Percentiles rank a stretch among this genome's conserved stretches.
phyloP scores from a whole-genome alignment of 2,797 vertebrate genomes.

The Lepus oiostolus region DNA sequence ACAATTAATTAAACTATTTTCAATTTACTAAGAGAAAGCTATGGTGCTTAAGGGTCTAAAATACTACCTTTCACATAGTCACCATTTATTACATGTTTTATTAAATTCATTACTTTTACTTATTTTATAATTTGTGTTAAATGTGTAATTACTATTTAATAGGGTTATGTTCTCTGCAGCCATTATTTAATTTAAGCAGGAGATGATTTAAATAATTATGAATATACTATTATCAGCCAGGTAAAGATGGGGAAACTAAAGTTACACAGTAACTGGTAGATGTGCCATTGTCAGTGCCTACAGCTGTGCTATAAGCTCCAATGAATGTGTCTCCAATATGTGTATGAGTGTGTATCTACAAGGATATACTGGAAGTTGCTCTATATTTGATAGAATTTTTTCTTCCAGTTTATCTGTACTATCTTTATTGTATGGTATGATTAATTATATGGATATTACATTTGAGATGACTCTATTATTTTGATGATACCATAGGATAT shows the following conservation, averaged over 20 bases:
- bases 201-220: conserved; percentile 6
- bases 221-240: not conserved
- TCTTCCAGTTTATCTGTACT: not conserved
- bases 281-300: not conserved
- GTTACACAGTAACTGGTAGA: not conserved
- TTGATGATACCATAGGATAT: not conserved
- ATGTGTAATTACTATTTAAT: not conserved
- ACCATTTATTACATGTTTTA: not conserved
- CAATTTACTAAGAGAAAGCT: not conserved
- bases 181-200: not conserved
- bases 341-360: not conserved
- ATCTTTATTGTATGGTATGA: not conserved
- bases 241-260: not conserved
- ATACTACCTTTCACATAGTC: not conserved
- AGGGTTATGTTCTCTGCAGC: not conserved
- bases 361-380: not conserved
- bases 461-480: not conserved
- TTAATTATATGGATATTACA: not conserved
- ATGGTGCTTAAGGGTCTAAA: not conserved
- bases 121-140: conserved; percentile 25
- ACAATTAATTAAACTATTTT: not conserved
- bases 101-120: not conserved
- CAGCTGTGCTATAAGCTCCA: not conserved
- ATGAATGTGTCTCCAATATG: not conserved
- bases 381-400: conserved; percentile 22